Conservation (phyloP, 2,113 vertebrate species). For the Blennius ocellaris region DNA sequence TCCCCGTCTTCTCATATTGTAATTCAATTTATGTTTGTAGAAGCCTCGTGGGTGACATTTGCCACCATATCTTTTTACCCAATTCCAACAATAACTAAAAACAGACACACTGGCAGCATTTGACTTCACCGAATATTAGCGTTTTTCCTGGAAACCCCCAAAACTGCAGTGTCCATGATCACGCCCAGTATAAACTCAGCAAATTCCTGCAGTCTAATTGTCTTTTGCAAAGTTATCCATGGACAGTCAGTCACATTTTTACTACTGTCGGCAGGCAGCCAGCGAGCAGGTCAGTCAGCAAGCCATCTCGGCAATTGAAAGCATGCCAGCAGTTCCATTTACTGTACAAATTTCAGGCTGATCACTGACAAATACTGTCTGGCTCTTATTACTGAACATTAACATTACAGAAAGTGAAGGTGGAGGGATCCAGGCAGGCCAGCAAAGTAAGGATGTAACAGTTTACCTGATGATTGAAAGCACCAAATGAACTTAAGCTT, state of each 20-base stretch:
- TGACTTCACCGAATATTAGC: neutral
- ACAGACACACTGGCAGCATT: neutral
- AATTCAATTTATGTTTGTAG: neutral
- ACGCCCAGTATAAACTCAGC: neutral
- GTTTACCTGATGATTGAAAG: constrained; percentile 37
- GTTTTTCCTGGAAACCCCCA: neutral
- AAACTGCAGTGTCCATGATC: neutral
- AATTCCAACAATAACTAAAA: too few species aligned
- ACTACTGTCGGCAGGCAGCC: constrained; percentile 19
- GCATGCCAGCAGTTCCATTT: constrained; percentile 64
- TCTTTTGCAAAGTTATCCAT: constrained; percentile 28
- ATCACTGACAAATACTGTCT: constrained; percentile 49
- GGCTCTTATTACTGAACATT: constrained; percentile 45
- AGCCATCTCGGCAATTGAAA: constrained; percentile 44
- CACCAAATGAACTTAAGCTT: constrained; percentile 12
- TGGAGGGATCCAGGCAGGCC: constrained; percentile 8
- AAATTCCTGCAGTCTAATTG: constrained; percentile 5
- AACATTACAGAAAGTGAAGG: constrained; percentile 29
- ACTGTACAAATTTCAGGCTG: constrained; percentile 41
- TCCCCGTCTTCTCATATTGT: neutral
- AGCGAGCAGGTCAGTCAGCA: constrained; percentile 33
- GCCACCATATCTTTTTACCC: too few species aligned
- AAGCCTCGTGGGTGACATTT: neutral
- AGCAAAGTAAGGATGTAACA: constrained; percentile 21
- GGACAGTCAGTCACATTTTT: constrained; percentile 27